Evolutionary conservation across 2,888 invertebrate genomes (phyloP).

Genomic region (Meta bourneti): DNA sequence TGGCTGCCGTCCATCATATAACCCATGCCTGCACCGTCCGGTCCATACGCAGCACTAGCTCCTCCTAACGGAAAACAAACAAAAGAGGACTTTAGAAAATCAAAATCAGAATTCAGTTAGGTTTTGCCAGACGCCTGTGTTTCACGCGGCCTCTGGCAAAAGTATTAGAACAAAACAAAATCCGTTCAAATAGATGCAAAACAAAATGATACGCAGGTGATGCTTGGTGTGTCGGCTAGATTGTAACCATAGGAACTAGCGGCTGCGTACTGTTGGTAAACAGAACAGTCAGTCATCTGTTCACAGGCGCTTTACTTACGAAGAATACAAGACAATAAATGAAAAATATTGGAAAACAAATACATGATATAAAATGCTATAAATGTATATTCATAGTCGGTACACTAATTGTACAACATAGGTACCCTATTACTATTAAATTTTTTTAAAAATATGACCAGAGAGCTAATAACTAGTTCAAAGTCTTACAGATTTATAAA

Average conservation of each 20-base stretch:
- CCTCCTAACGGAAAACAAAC: conserved; percentile 77
- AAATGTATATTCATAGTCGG: too few relatives aligned
- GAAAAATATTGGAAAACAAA: too few relatives aligned
- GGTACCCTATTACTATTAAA: background rate
- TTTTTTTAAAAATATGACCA: background rate
- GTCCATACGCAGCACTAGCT: conserved; percentile 87
- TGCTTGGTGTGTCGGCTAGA: background rate
- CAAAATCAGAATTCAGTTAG: conserved; percentile 63
- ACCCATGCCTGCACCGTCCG: conserved; percentile 96
- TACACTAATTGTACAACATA: too few relatives aligned
- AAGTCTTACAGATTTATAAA: too few relatives aligned
- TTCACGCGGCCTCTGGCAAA: background rate
- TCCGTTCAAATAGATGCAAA: conserved; percentile 59
- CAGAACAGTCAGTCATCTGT: too few relatives aligned
- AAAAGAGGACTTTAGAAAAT: conserved; percentile 72
- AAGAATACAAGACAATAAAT: background rate
- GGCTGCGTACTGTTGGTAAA: conserved; percentile 49
- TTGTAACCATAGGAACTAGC: conserved; percentile 60
- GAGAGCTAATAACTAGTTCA: background rate
- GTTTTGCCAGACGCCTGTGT: conserved; percentile 18
- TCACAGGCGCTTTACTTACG: too few relatives aligned
- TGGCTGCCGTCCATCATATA: conserved; percentile 94
- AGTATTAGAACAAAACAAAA: conserved; percentile 69
- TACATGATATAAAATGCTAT: too few relatives aligned
- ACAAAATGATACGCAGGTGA: background rate